A percentile compares a stretch with the other conserved stretches of the same genome.
phyloP scores from a whole-genome alignment of 2,113 vertebrate genomes.

The Perca fluviatilis region DNA sequence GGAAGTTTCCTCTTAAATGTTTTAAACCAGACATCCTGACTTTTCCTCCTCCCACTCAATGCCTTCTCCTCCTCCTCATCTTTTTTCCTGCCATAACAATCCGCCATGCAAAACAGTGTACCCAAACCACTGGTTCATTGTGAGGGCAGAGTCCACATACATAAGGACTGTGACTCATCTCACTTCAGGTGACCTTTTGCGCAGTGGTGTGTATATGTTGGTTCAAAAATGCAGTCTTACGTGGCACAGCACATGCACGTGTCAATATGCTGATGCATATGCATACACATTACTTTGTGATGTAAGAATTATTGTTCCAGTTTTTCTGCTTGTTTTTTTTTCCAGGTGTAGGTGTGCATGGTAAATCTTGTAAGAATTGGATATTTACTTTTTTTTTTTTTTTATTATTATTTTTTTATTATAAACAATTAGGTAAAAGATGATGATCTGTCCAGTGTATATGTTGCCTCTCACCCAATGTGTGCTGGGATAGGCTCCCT shows the following conservation, averaged over 20 bases:
- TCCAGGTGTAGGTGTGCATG: background rate
- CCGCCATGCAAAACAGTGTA: slow-evolving; percentile 54
- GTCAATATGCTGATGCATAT: background rate
- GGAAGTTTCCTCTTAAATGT: slow-evolving; percentile 29
- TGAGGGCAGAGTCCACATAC: slow-evolving; percentile 32
- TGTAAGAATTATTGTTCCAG: background rate
- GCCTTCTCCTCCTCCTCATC: background rate
- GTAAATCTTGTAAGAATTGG: background rate
- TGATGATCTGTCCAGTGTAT: background rate
- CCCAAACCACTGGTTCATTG: slow-evolving; percentile 33
- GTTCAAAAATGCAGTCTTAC: background rate
- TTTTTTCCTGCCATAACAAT: slow-evolving; percentile 40
- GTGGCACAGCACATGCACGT: background rate
- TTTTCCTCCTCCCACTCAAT: background rate
- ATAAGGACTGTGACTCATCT: slow-evolving; percentile 5
- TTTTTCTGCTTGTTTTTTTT: background rate
- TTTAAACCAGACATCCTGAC: slow-evolving; percentile 16
- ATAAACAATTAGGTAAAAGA: background rate
- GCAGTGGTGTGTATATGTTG: background rate
- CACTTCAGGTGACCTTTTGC: slow-evolving; percentile 14
- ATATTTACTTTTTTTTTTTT: background rate
- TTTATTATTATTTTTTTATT: background rate
- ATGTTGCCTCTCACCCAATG: background rate
- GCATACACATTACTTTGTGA: background rate
- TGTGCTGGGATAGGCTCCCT: background rate